These are phyloP conservation scores for Junonia oenone DNA, from an alignment of 2,888 invertebrate species.

Conservation along the genomic window DNA sequence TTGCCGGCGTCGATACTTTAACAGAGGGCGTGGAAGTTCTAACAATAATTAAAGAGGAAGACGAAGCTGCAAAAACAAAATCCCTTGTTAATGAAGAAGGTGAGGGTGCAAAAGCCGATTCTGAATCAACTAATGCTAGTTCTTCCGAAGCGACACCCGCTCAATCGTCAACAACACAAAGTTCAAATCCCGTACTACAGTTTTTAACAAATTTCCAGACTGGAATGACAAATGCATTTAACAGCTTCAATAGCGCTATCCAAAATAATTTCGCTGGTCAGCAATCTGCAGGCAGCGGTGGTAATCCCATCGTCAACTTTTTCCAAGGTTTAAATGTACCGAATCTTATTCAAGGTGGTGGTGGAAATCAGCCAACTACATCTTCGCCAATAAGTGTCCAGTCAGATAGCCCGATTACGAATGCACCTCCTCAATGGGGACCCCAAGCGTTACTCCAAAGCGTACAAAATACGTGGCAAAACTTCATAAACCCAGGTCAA, in stretches of 20 bases:
- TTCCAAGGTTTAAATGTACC: not conserved
- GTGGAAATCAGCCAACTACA: not conserved
- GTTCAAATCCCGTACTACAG: slow-evolving; percentile 17
- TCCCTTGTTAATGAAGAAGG: slow-evolving; percentile 1
- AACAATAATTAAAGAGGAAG: slow-evolving; percentile 45
- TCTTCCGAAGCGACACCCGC: not conserved
- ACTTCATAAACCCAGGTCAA: slow-evolving; percentile 20
- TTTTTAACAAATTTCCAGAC: slow-evolving; percentile 30
- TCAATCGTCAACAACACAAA: too few species aligned
- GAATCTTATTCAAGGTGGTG: not conserved
- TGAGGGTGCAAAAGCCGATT: slow-evolving; percentile 5
- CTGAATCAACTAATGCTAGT: not conserved
- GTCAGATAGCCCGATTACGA: slow-evolving; percentile 1
- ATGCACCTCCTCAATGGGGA: slow-evolving; percentile 16
- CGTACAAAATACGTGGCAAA: slow-evolving; percentile 27
- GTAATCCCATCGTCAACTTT: slow-evolving; percentile 6
- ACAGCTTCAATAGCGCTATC: slow-evolving; percentile 23
- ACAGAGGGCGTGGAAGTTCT: slow-evolving; percentile 49
- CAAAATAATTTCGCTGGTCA: slow-evolving; percentile 29
- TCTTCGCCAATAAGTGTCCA: slow-evolving; percentile 9
- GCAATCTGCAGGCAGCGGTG: slow-evolving; percentile 13
- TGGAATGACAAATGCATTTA: slow-evolving; percentile 26
- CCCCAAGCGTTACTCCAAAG: slow-evolving; percentile 27
- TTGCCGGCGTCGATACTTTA: slow-evolving; percentile 47
- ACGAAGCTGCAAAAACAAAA: slow-evolving; percentile 30